Conservation (phyloP, 2,888 invertebrate genomes). For the Himalopsyche japonica region DNA sequence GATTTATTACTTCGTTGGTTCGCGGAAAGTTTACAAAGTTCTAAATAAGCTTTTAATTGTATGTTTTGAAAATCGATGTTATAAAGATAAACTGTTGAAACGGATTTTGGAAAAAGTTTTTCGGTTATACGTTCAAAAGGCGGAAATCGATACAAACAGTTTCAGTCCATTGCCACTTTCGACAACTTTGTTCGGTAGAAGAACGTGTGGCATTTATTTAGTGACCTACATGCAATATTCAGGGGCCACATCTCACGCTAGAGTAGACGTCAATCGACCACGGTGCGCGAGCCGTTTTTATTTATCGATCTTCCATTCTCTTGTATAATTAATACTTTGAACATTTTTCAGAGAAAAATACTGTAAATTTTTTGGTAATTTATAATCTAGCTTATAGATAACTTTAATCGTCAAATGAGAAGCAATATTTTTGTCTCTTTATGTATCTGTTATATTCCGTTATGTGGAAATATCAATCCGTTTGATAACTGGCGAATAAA, state of each 20-base stretch:
- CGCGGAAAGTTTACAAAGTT: neutral
- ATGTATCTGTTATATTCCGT: no score
- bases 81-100: neutral
- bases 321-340: neutral
- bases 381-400: no score
- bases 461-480: no score
- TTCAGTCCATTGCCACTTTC: conserved; percentile 26
- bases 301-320: neutral
- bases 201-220: conserved; percentile 29
- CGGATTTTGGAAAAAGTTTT: neutral
- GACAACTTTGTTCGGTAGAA: conserved; percentile 5
- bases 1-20: neutral
- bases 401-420: no score
- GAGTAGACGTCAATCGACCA: neutral
- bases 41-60: conserved; percentile 1
- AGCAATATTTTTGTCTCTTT: no score
- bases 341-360: no score
- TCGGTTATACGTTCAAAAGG: neutral
- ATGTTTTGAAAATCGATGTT: neutral
- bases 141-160: conserved; percentile 28
- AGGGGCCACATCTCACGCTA: neutral
- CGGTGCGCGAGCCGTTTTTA: neutral
- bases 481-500: no score
- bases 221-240: conserved; percentile 34
- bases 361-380: no score